phyloP scores from a whole-genome alignment of 2,113 vertebrate genomes.

The Heterocephalus glaber region DNA sequence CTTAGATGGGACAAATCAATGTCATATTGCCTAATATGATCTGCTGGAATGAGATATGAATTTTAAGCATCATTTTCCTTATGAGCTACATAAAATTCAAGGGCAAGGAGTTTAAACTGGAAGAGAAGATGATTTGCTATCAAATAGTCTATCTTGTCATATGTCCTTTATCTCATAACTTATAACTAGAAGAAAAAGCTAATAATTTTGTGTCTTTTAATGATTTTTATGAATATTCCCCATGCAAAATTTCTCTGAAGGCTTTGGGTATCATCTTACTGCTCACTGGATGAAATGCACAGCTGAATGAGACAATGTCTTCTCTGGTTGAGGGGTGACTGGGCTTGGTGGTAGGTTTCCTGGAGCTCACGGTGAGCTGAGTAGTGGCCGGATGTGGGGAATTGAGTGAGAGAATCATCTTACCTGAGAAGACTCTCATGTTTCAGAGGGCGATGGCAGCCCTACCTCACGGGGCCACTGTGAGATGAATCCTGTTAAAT shows the following conservation, averaged over 20 bases:
- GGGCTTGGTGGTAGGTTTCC: fast-evolving
- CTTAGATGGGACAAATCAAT: neutral
- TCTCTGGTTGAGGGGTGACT: neutral
- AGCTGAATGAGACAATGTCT: fast-evolving
- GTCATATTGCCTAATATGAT: neutral
- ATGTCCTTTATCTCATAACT: neutral
- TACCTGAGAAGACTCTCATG: neutral
- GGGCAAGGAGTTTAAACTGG: neutral
- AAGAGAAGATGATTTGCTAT: neutral
- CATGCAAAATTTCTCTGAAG: neutral
- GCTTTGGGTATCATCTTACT: too few species aligned
- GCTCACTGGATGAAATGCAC: fast-evolving
- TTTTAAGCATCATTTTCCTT: neutral
- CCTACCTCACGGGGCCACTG: fast-evolving
- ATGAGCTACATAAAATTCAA: neutral
- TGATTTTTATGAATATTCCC: neutral
- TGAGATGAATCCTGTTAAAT: neutral
- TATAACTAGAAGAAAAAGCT: neutral
- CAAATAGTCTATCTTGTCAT: neutral
- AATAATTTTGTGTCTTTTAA: neutral
- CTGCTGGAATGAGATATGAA: neutral
- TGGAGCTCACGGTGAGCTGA: neutral
- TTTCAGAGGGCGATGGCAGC: neutral
- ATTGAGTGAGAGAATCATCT: neutral
- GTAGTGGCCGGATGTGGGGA: fast-evolving